phyloP scores from a whole-genome alignment of 2,113 vertebrate genomes.

The Saguinus midas region DNA sequence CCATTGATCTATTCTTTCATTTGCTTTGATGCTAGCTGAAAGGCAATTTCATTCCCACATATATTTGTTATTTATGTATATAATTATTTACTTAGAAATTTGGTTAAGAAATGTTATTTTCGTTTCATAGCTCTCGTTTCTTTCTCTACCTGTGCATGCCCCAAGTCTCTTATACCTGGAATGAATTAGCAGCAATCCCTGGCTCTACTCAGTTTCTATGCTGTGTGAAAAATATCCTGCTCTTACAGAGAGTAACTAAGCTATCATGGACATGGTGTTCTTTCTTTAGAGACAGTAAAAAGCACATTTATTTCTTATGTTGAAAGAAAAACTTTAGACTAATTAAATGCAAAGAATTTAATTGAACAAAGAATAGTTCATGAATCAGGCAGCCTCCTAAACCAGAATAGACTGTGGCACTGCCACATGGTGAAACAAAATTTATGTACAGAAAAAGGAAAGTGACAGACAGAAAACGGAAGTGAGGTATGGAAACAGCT shows the following conservation, averaged over 20 bases:
- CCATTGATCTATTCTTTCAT: background rate
- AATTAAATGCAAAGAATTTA: background rate
- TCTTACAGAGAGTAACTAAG: background rate
- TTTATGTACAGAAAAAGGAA: background rate
- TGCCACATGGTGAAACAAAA: background rate
- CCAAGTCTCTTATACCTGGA: background rate
- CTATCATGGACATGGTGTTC: background rate
- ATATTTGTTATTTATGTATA: background rate
- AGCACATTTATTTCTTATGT: constrained; percentile 42
- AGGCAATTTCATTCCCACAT: background rate
- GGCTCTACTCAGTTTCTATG: background rate
- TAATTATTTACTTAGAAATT: background rate
- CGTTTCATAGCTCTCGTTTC: background rate
- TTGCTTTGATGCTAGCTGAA: background rate
- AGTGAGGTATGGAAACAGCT: background rate
- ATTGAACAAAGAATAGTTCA: background rate
- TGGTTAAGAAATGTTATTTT: constrained; percentile 11
- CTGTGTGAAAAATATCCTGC: background rate
- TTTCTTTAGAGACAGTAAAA: background rate
- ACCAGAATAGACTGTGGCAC: background rate
- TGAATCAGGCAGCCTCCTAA: background rate
- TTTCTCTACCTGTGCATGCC: background rate
- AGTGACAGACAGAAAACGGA: background rate
- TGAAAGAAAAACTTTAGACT: background rate
- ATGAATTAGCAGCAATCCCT: background rate